Evolutionary conservation across 2,888 invertebrate species (phyloP).

Genomic region (Zele albiditarsus): DNA sequence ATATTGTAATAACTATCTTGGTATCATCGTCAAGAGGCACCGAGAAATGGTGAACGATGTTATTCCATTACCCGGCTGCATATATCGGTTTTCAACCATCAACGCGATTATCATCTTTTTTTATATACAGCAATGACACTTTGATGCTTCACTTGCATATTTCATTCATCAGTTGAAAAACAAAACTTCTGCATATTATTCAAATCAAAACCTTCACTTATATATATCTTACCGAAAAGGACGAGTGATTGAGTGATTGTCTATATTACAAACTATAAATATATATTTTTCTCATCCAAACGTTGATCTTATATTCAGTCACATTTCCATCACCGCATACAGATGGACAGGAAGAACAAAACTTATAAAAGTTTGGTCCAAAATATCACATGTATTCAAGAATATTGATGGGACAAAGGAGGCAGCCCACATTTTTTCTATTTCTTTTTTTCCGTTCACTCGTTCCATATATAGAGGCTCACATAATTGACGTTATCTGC

Average conservation of each 20-base stretch:
- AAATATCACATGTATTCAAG: background rate
- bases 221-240: too few relatives aligned
- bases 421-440: background rate
- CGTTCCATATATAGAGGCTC: background rate
- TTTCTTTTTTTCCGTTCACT: background rate
- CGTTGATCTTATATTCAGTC: background rate
- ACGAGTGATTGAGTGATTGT: background rate
- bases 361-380: background rate
- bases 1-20: background rate
- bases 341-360: background rate
- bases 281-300: background rate
- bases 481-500: background rate
- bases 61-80: background rate
- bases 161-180: too few relatives aligned
- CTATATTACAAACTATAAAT: background rate
- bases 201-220: too few relatives aligned
- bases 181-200: too few relatives aligned
- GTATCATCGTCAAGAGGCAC: background rate
- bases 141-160: too few relatives aligned
- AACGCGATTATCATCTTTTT: too few relatives aligned
- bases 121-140: too few relatives aligned
- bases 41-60: background rate
- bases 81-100: too few relatives aligned
- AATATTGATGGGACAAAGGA: background rate
- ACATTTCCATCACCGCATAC: background rate